Evolutionary conservation across 92 coral and sea anemone genomes (phyloP), one percentile per base, ranked within the genome.

Genomic region (Zoanthus solanderi): DNA sequence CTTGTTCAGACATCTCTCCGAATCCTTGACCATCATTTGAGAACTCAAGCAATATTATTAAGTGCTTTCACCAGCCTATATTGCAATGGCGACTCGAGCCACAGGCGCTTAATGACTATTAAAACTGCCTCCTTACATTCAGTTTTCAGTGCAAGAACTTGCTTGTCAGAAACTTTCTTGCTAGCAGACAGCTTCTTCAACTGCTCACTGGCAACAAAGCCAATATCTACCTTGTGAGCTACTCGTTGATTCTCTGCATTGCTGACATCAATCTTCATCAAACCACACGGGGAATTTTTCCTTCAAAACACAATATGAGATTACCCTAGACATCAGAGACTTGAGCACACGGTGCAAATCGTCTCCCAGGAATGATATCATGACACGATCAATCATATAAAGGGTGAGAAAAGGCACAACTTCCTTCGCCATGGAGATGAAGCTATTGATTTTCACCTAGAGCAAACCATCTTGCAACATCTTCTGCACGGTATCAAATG

Each of bases 1-100:
- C 90, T 87, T 87, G 74, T 78, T 76, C 18, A 87, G 56, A 76
- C 87, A 87, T 78, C 23, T 78, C 47, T 87, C 90, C 78, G 90
- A 76, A 60, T 87, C 60, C 78, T 63, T 78, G 76, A 78, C 86
- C 90, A 87, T 63, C 76, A 77, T 87, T 78, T 87, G 87, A 78
- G 78, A 87, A 87, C 46, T 87, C 90, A 87, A 61, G 63, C 87
- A 75, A 60, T 23, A 23, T 23, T 23, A 23, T 87, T 73, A 54
- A 87, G n/a, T 87, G 90, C 90, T 56, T 86, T 34, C 84, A 53
- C 90, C 58, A 78, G 46, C 14, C 79, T 34, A 71, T 84, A 47
- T 17, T 47, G 28, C 88, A 84, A 84, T 46, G 88, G 88, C 29
- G 88, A 84, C 88, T 13, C 71, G 65, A 84, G 88, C 88, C 63